Base-by-base conservation (phyloP, 2,113 vertebrate genomes). In the Uria aalge region DNA sequence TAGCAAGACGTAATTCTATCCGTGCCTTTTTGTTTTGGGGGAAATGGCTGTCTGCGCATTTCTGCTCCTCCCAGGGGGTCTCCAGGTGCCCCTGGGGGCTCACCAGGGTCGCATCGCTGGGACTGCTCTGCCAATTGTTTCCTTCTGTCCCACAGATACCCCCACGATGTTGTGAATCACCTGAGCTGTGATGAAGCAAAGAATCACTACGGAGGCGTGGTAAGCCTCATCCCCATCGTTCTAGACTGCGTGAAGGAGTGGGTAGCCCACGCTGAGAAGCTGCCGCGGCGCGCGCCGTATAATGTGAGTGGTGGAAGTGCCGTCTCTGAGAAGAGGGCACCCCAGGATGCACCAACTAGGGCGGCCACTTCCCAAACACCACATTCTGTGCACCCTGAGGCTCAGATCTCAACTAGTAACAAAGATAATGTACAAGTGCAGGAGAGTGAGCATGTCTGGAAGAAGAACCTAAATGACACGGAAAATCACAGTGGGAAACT, bases 171-270 rank as follows among this genome's bases (percentile, higher is more conserved):
- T 73, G 97, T 99, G 63, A 98, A 99, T 79, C 98, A 98, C 89
- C 98, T 99, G 81, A 99, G 98, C 92, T 98, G 98, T 11, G 88
- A 98, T 0, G 98, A 99, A 88, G 98, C 98, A 32, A 97, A 52
- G 85, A 98, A 98, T 66, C 98, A 97, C 83, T 99, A 98, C 0
- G 98, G 98, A 11, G 98, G 98, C 0, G 97, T 99, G 78, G 98
- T 99, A 86, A 99, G 98, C 95, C 94, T 99, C 80, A 95, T 99
- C 60, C 98, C 99, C 36, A 16, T 98, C 32, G 57, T 97, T 4
- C 73, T 98, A 5, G 99, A 99, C 85, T 68, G 80, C 24, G 78
- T 99, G 81, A 97, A 60, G 72, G 96, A 98, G 32, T 98, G 98
- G 97, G 30, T 98, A 2, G 75, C 92, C 55, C 94, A 97, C 89